Base-by-base conservation (phyloP, 1,140 invertebrate species). In the Aphis craccivora region DNA sequence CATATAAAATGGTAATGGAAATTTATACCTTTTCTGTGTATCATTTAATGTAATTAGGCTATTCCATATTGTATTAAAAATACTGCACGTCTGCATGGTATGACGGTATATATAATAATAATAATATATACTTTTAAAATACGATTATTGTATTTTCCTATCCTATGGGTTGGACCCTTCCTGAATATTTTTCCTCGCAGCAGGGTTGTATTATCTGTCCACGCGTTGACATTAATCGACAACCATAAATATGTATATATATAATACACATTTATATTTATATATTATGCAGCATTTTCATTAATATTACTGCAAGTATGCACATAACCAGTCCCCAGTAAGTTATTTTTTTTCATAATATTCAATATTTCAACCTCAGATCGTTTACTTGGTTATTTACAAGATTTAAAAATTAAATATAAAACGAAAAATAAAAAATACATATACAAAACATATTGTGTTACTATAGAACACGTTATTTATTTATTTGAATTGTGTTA, bases 21-120 rank as follows among this genome's bases (percentile, higher is more conserved):
- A 90, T 90, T 90, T 90, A 90, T 90, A 90, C 89, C 89, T 90
- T n/a, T 90, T 67, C 35, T 43, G 89, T 60, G 55, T n/a, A 90
- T 67, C 89, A 43, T 90, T 90, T 90, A 90, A 90, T 67, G 40
- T 60, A 90, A 90, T 90, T 90, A 90, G 89, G 6, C 60, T 90
- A 90, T 90, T 90, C 43, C 37, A 90, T 48, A 48, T 67, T 43
- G 23, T 67, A 67, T 90, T 43, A 60, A 43, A 88, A 67, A 60
- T 89, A 55, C 48, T 30, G 37, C 60, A 76, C 60, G 60, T n/a
- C 60, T 76, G n/a, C 30, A 18, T 11, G 30, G 83, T n/a, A 51
- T 43, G 37, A 40, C 37, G 37, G 37, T 40, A 40, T 40, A 40
- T 2, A n/a, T n/a, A n/a, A n/a, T n/a, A 40, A 45, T 14, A 89